These are phyloP conservation scores for Theonella swinhoei DNA, from an alignment of 37 sponge, comb jelly and placozoan species.

Conservation along the genomic window DNA sequence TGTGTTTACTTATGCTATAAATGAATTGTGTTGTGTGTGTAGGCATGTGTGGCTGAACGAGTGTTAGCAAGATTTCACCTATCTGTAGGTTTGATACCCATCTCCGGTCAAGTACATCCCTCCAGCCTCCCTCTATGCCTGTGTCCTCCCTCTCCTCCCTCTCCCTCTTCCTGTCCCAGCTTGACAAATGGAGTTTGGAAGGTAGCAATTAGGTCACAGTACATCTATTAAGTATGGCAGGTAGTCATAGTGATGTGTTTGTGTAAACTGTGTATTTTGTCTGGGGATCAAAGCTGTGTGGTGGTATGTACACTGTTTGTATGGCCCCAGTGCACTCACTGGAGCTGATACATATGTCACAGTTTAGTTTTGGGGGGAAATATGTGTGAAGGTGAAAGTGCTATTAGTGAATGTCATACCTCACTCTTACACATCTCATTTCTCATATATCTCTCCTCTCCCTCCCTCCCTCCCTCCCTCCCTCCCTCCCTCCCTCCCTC, in stretches of 20 bases:
- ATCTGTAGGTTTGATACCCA: constrained; percentile 16
- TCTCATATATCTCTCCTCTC: no score
- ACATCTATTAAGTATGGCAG: neutral
- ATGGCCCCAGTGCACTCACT: no score
- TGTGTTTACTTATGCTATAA: no score
- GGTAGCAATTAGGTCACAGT: constrained; percentile 10
- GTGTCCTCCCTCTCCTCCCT: neutral
- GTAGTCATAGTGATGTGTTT: neutral
- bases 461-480: constrained; percentile 1
- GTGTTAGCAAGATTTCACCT: neutral
- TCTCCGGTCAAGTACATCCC: neutral
- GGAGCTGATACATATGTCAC: no score
- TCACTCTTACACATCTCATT: no score
- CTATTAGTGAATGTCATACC: no score
- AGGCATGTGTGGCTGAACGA: neutral
- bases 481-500: constrained; percentile 11
- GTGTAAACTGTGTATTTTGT: neutral
- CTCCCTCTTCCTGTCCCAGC: neutral
- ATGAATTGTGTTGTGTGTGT: neutral
- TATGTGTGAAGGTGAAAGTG: no score
- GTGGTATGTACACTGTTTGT: no score
- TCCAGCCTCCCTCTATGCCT: neutral
- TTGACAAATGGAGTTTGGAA: constrained; percentile 33
- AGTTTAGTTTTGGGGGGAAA: no score
- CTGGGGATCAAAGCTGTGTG: no score